A percentile compares a stretch with the other conserved stretches of the same genome.
Conservation (phyloP, 2,113 vertebrate genomes). For the Cryptotis parvus region DNA sequence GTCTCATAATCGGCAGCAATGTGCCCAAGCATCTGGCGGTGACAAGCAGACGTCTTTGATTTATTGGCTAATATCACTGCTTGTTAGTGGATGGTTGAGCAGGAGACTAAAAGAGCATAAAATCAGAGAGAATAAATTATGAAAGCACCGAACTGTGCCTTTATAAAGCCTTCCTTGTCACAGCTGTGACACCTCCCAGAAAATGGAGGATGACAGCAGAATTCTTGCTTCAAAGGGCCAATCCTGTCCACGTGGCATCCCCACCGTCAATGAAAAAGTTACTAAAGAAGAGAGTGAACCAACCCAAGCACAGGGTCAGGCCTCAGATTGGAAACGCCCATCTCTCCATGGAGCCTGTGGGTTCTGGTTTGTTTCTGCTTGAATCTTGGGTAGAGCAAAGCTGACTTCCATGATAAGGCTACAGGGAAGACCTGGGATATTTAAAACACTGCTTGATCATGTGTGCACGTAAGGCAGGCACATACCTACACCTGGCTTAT, state of each 20-base stretch:
- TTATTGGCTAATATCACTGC: slow-evolving; percentile 94
- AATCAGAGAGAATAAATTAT: slow-evolving; percentile 95
- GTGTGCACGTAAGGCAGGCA: background rate
- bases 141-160: slow-evolving; percentile 90
- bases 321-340: slow-evolving; percentile 33
- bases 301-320: slow-evolving; percentile 19
- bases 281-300: slow-evolving; percentile 68
- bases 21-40: slow-evolving; percentile 93
- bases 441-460: background rate
- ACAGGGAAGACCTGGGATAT: background rate
- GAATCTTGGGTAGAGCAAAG: slow-evolving; percentile 47
- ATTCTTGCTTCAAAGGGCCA: slow-evolving; percentile 86
- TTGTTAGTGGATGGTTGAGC: slow-evolving; percentile 94
- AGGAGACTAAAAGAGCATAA: slow-evolving; percentile 91
- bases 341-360: slow-evolving; percentile 8
- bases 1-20: slow-evolving; percentile 92
- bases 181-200: slow-evolving; percentile 89
- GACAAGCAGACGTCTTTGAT: slow-evolving; percentile 95
- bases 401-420: background rate
- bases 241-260: slow-evolving; percentile 78
- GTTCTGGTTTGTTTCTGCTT: slow-evolving; percentile 45
- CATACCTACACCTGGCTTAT: background rate
- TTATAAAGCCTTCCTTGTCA: slow-evolving; percentile 89
- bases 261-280: slow-evolving; percentile 80
- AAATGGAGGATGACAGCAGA: slow-evolving; percentile 87